Conservation (phyloP, 1,140 invertebrate genomes). For the Tetraneura akinire region DNA sequence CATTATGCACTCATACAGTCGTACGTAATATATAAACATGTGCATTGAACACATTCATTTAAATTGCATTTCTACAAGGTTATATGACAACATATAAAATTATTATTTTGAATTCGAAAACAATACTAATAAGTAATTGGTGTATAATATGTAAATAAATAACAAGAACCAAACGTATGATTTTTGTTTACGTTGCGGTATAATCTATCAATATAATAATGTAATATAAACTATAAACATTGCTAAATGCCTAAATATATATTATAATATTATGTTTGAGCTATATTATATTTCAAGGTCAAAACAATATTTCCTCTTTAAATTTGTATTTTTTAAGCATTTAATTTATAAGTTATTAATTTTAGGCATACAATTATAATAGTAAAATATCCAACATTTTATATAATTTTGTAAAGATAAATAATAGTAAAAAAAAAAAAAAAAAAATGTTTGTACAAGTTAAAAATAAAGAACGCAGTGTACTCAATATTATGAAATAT, state of each 20-base stretch:
- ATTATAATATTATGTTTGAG: slow-evolving; percentile 15
- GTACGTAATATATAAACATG: not conserved
- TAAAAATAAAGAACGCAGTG: too few species aligned
- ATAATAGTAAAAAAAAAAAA: not conserved
- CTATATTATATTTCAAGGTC: not conserved
- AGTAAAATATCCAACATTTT: not conserved
- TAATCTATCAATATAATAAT: too few species aligned
- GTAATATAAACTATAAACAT: not conserved
- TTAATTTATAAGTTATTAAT: not conserved
- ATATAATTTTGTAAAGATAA: too few species aligned
- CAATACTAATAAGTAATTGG: not conserved
- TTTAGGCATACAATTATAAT: not conserved
- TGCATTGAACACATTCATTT: not conserved
- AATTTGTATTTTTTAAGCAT: not conserved
- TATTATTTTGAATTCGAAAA: slow-evolving; percentile 13
- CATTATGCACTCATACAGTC: not conserved
- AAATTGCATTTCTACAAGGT: slow-evolving; percentile 22
- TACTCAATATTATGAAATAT: too few species aligned
- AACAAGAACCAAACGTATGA: too few species aligned
- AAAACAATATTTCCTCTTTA: slow-evolving; percentile 9
- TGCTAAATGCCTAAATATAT: not conserved
- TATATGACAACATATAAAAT: not conserved
- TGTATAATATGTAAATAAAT: too few species aligned
- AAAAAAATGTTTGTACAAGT: not conserved
- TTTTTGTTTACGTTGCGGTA: too few species aligned